Conservation (phyloP, 2,797 vertebrate species). For the Nasua narica region DNA sequence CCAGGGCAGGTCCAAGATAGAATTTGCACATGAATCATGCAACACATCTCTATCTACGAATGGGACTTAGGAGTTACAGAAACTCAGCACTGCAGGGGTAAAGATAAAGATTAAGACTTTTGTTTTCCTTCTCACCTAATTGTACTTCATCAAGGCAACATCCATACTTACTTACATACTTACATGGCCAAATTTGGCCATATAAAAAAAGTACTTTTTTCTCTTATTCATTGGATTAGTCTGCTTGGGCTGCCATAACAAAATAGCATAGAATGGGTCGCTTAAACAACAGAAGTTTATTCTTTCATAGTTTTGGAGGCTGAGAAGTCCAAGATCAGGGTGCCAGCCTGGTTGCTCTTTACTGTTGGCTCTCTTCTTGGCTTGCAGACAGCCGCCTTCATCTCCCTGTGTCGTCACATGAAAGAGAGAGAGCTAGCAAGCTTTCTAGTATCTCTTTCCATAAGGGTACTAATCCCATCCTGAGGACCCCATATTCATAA, state of each 20-base stretch:
- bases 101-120: not conserved
- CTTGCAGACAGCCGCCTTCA: not conserved
- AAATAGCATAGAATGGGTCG: not conserved
- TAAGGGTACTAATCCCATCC: not conserved
- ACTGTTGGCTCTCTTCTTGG: not conserved
- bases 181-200: not conserved
- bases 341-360: not conserved
- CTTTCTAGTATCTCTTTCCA: not conserved
- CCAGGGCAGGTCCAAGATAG: constrained; percentile 21
- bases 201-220: not conserved
- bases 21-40: constrained; percentile 53
- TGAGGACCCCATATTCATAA: not conserved
- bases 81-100: not conserved
- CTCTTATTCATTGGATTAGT: not conserved
- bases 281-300: not conserved
- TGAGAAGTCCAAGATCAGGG: not conserved
- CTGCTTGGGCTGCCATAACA: not conserved
- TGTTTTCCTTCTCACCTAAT: constrained; percentile 24
- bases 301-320: not conserved
- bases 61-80: constrained; percentile 26
- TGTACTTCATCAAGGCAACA: not conserved
- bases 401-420: not conserved
- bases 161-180: no score
- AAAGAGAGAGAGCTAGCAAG: not conserved
- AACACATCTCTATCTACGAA: constrained; percentile 3